Percentiles rank a stretch among this genome's conserved stretches.
Evolutionary conservation across 2,888 invertebrate species (phyloP).

Genomic region (Lysandra coridon): DNA sequence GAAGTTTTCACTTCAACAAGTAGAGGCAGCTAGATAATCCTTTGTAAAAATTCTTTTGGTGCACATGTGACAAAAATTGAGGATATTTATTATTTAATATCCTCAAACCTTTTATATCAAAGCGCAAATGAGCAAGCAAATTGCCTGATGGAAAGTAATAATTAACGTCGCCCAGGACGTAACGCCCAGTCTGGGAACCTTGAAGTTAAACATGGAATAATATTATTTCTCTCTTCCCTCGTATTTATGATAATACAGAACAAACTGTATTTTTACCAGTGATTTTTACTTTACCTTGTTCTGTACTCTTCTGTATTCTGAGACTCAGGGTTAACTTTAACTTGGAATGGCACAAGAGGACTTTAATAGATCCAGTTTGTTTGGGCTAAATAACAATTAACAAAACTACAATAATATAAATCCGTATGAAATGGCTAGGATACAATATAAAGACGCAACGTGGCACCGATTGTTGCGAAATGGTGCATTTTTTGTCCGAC

Average conservation of each 20-base stretch:
- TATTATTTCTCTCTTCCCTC: background rate
- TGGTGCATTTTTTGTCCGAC: constrained; percentile 40
- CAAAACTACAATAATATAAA: background rate
- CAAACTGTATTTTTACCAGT: too few species aligned
- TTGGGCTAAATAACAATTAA: background rate
- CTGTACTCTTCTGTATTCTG: too few species aligned
- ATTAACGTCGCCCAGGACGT: too few species aligned
- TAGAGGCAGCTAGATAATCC: background rate
- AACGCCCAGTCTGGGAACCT: background rate
- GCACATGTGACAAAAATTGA: too few species aligned
- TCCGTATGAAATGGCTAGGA: background rate
- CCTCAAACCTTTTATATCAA: too few species aligned
- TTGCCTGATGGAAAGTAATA: background rate
- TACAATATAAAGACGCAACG: constrained; percentile 1
- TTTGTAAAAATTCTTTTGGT: too few species aligned
- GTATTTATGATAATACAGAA: background rate
- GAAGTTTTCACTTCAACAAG: too few species aligned
- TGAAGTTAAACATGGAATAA: background rate
- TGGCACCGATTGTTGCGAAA: constrained; percentile 7
- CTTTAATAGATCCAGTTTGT: background rate
- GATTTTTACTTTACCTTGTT: too few species aligned
- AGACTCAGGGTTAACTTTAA: background rate
- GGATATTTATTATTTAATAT: too few species aligned
- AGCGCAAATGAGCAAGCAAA: background rate
- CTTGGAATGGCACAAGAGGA: background rate